A percentile compares a stretch with the other conserved stretches of the same genome.
Conservation (phyloP, 2,113 vertebrate genomes). For the Tetrax tetrax region DNA sequence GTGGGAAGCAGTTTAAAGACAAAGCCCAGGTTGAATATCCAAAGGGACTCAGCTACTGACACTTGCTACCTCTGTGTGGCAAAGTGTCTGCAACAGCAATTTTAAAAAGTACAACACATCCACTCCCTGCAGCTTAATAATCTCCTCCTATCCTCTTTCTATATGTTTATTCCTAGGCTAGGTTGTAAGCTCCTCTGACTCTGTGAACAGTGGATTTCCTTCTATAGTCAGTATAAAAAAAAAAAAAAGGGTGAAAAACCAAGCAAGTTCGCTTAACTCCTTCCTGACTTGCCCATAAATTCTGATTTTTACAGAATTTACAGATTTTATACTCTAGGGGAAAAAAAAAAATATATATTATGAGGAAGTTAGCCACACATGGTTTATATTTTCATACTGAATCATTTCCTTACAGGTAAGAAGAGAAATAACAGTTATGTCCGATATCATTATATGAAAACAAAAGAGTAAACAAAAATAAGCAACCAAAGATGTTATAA, state of each 20-base stretch:
- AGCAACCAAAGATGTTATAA: background rate
- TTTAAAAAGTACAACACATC: accelerated
- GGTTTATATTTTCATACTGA: background rate
- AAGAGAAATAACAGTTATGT: background rate
- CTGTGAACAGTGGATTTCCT: background rate
- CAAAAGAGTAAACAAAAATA: background rate
- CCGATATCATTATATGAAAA: background rate
- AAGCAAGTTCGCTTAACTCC: background rate
- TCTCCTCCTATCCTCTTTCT: background rate
- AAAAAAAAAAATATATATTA: background rate
- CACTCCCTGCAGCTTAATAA: background rate
- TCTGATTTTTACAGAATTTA: no score
- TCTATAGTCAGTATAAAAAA: background rate
- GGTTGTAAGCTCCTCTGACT: background rate
- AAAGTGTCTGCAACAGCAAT: background rate
- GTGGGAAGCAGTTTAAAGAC: background rate
- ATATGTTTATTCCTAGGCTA: background rate
- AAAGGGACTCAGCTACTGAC: background rate
- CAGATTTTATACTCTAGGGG: background rate
- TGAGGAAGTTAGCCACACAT: background rate
- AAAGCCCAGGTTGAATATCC: background rate
- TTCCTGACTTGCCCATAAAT: background rate
- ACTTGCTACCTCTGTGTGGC: background rate
- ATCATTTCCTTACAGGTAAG: background rate
- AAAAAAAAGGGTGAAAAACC: background rate